A percentile compares a stretch with the other conserved stretches of the same genome.
These are phyloP conservation scores for Coelinius sp. DNA, from an alignment of 2,888 invertebrate genomes.

Conservation along the genomic window DNA sequence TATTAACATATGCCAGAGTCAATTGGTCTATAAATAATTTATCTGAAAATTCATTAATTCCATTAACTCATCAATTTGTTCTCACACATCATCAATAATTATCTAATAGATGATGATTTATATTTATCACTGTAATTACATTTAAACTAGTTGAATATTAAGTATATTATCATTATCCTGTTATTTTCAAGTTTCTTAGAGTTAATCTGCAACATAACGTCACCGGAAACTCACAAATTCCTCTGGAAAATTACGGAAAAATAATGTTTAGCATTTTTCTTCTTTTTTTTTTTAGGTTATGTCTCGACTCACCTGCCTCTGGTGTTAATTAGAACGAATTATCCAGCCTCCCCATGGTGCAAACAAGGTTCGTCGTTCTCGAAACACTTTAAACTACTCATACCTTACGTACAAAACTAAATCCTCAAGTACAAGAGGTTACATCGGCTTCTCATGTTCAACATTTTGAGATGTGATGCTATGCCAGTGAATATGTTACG, in stretches of 20 bases:
- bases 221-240: slow-evolving; percentile 15
- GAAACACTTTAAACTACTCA: not conserved
- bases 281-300: not conserved
- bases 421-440: slow-evolving; percentile 2
- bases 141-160: not conserved
- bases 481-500: slow-evolving; percentile 55
- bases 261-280: not conserved
- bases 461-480: slow-evolving; percentile 52
- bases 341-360: slow-evolving; percentile 26
- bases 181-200: too few relatives aligned
- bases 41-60: not conserved
- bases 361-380: slow-evolving; percentile 32
- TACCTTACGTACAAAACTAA: not conserved
- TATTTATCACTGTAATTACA: not conserved
- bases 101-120: not conserved
- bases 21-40: not conserved
- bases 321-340: slow-evolving; percentile 39
- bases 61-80: not conserved
- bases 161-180: too few relatives aligned
- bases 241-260: not conserved
- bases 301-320: slow-evolving; percentile 11
- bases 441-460: not conserved
- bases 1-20: not conserved
- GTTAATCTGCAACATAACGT: not conserved
- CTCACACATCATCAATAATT: not conserved